Evolutionary conservation across 2,113 vertebrate genomes (phyloP).

Genomic region (Catharus fuscescens): DNA sequence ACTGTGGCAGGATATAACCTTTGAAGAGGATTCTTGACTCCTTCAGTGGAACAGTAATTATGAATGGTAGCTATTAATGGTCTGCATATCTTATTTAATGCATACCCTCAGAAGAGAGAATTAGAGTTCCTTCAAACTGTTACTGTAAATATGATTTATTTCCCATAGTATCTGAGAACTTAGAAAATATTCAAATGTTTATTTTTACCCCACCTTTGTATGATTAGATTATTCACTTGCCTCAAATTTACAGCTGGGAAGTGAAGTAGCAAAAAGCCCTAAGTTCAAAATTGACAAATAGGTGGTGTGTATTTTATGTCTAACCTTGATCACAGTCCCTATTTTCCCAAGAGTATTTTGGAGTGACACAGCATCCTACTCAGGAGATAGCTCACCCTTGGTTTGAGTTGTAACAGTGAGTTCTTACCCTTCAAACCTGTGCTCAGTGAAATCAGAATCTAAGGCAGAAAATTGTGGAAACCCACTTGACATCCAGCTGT

Average conservation of each 20-base stretch:
- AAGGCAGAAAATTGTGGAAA: neutral
- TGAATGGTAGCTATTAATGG: neutral
- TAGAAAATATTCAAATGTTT: neutral
- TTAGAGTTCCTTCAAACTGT: neutral
- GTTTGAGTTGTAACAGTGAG: neutral
- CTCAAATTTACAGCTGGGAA: neutral
- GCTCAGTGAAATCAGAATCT: neutral
- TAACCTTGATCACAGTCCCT: neutral
- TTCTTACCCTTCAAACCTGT: neutral
- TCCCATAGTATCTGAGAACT: neutral
- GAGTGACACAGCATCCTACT: neutral
- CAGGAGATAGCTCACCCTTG: neutral
- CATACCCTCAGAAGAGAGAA: neutral
- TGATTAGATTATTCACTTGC: neutral
- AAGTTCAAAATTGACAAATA: neutral
- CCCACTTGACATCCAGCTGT: neutral
- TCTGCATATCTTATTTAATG: neutral
- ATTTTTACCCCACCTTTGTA: neutral
- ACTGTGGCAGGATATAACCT: neutral
- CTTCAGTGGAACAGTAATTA: neutral
- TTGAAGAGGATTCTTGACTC: neutral
- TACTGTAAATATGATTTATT: accelerated
- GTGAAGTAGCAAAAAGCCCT: neutral
- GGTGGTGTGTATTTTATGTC: neutral
- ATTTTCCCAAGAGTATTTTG: neutral